These are phyloP conservation scores for Montipora sp. DNA, from an alignment of 64 coral and sea anemone species.

Conservation along the genomic window DNA sequence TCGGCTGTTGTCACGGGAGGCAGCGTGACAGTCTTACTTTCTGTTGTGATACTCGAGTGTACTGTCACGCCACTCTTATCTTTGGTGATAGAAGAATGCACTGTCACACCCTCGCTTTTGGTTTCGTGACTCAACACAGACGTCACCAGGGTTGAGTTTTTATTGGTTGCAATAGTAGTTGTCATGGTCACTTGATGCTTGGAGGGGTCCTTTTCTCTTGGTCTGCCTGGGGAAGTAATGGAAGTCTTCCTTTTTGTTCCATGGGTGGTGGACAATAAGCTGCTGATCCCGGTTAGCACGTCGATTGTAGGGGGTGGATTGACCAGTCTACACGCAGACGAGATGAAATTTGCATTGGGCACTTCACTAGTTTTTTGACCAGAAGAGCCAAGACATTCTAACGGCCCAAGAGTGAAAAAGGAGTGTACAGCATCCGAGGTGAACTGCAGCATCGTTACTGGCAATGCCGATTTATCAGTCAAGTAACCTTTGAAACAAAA, in stretches of 20 bases:
- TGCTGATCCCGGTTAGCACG: neutral
- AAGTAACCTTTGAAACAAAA: slow-evolving; percentile 70
- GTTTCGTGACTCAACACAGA: slow-evolving; percentile 82
- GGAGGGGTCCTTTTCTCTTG: neutral
- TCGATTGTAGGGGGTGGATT: slow-evolving; percentile 74
- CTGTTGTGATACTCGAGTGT: slow-evolving; percentile 71
- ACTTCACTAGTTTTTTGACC: neutral
- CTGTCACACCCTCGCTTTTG: slow-evolving; percentile 67
- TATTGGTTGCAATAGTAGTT: slow-evolving; percentile 81
- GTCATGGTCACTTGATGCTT: slow-evolving; percentile 85
- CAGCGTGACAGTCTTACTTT: slow-evolving; percentile 55
- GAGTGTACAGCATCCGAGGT: slow-evolving; percentile 67
- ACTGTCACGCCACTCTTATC: slow-evolving; percentile 76
- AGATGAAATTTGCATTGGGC: slow-evolving; percentile 66
- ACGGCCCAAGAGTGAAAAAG: slow-evolving; percentile 82
- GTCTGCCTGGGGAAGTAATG: slow-evolving; percentile 4
- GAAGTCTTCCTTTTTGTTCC: neutral
- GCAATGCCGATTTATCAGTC: slow-evolving; percentile 69
- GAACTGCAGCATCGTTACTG: slow-evolving; percentile 80
- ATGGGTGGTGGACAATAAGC: neutral
- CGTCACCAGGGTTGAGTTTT: slow-evolving; percentile 85
- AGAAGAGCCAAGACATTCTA: slow-evolving; percentile 79
- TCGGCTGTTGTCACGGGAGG: slow-evolving; percentile 31
- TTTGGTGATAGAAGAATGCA: slow-evolving; percentile 78
- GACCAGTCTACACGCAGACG: slow-evolving; percentile 67